Conservation (phyloP, 1,140 invertebrate species). For the Thalassaphorura encarpata region DNA sequence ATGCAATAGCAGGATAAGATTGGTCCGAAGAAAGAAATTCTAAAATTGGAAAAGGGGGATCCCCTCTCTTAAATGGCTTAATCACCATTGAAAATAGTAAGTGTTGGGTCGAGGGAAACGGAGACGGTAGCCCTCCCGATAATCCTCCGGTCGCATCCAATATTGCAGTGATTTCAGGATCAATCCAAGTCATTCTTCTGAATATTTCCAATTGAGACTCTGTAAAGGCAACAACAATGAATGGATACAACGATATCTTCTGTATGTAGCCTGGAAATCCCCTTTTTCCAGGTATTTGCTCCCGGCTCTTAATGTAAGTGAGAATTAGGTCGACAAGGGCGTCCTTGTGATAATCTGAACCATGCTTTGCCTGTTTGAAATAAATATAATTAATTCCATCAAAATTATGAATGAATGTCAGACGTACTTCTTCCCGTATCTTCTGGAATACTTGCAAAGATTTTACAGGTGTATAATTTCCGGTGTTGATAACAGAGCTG, state of each 20-base stretch:
- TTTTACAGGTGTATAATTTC: too few species aligned
- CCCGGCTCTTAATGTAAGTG: neutral
- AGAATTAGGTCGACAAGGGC: neutral
- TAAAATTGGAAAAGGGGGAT: neutral
- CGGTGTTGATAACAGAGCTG: too few species aligned
- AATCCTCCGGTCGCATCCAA: neutral
- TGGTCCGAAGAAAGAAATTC: neutral
- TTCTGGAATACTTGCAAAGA: too few species aligned
- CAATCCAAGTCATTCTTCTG: too few species aligned
- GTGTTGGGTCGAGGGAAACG: neutral
- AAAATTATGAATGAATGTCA: too few species aligned
- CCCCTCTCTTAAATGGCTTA: neutral
- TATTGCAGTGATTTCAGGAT: too few species aligned
- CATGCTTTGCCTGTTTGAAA: too few species aligned
- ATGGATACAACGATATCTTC: neutral
- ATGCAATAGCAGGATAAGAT: too few species aligned
- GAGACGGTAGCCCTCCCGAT: neutral
- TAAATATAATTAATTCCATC: too few species aligned
- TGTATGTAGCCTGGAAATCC: neutral
- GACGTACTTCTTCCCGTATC: too few species aligned
- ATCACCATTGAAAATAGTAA: neutral
- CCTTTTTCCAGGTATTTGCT: neutral
- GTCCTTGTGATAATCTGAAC: neutral
- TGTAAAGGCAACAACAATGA: neutral
- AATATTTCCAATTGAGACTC: neutral